Evolutionary conservation across 2,888 invertebrate species (phyloP).

Genomic region (Synanthedon andrenaeformis): DNA sequence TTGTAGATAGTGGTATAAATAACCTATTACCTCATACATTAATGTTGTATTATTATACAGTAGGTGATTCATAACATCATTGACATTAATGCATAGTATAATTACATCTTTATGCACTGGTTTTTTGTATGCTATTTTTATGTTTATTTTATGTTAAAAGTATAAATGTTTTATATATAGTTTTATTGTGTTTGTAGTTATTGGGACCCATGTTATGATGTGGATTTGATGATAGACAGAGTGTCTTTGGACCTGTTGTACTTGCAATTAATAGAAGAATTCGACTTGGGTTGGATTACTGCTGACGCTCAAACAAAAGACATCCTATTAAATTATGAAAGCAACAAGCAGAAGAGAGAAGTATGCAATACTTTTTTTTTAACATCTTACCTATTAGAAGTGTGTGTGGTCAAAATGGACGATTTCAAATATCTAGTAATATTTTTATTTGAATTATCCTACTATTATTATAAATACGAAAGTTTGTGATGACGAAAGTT

Average conservation of each 20-base stretch:
- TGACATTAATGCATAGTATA: too few relatives aligned
- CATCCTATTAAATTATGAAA: constrained; percentile 78
- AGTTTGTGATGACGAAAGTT: too few relatives aligned
- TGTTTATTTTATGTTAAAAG: not conserved
- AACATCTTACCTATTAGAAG: too few relatives aligned
- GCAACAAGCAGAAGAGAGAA: constrained; percentile 85
- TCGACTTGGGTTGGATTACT: constrained; percentile 88
- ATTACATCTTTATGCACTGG: too few relatives aligned
- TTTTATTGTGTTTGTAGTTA: constrained; percentile 72
- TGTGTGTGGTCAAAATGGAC: not conserved
- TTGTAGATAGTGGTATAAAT: too few relatives aligned
- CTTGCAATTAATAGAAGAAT: constrained; percentile 87
- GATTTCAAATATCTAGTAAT: not conserved
- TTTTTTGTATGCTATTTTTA: too few relatives aligned
- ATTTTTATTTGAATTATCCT: not conserved
- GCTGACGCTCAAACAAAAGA: constrained; percentile 76
- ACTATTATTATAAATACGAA: too few relatives aligned
- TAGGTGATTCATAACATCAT: too few relatives aligned
- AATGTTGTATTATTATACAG: too few relatives aligned
- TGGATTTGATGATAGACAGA: constrained; percentile 83
- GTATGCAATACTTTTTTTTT: constrained; percentile 42
- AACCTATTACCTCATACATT: too few relatives aligned
- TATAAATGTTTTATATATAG: not conserved
- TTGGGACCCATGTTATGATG: constrained; percentile 89
- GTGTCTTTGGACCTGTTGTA: constrained; percentile 89